Base-by-base conservation (phyloP, 2,888 invertebrate genomes). In the Tipula unca region DNA sequence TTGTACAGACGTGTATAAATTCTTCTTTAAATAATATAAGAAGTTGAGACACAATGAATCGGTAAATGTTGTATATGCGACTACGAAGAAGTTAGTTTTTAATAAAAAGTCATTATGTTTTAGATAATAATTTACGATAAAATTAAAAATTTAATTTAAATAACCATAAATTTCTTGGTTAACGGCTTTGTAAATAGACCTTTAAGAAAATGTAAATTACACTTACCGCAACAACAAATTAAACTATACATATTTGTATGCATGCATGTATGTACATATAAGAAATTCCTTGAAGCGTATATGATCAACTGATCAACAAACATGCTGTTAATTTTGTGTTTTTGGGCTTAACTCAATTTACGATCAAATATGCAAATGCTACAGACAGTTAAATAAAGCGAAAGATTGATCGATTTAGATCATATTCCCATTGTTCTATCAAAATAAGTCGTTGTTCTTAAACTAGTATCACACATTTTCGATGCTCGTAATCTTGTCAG, bases 101-200 rank as follows among this genome's bases (percentile, higher is more conserved):
- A 25, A 69, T 69, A 69, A 69, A 69, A 69, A 20, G 25, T 25
- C 69, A 25, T n/a, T n/a, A n/a, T n/a, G n/a, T 69, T 69, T 69
- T 69, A 69, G 69, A 69, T 69, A 69, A 69, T 69, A 69, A 69
- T 69, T 69, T 69, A 69, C 69, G 69, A 69, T 69, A 69, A 69
- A 69, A 69, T 69, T 69, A 69, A 69, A 69, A 69, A 69, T 69
- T 69, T 69, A 25, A 69, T 69, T 69, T 69, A 69, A 69, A 69
- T 69, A 69, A 25, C 69, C 69, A 69, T 69, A 69, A 69, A 69
- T 69, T 69, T 69, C 25, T 69, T 69, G 69, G 69, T 25, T 69
- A 69, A 69, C 69, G 69, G 69, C 69, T 69, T 69, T 69, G 69
- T 69, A 69, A 69, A 69, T 69, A 69, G 69, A 25, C 69, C 48